These are phyloP conservation scores for Nylanderia fulva DNA, from an alignment of 1,140 invertebrate genomes.

Conservation along the genomic window DNA sequence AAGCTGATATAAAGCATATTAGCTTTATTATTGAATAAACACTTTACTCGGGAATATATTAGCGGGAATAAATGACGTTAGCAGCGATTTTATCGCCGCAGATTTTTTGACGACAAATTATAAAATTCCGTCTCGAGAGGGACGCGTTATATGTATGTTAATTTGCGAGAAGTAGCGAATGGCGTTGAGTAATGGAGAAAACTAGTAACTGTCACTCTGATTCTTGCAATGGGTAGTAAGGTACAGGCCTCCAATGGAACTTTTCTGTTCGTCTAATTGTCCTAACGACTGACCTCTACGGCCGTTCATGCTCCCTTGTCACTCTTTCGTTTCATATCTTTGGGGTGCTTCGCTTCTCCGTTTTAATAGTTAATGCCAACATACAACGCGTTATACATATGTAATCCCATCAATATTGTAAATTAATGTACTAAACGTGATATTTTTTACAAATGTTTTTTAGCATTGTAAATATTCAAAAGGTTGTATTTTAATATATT, in stretches of 20 bases:
- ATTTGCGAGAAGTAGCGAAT: constrained; percentile 39
- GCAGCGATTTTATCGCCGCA: not conserved
- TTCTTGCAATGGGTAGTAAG: constrained; percentile 56
- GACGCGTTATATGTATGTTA: constrained; percentile 56
- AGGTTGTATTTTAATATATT: not conserved
- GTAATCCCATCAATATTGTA: not conserved
- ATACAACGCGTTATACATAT: not conserved
- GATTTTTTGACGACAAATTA: not conserved
- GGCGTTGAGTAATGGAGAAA: constrained; percentile 71
- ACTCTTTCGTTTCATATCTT: not conserved
- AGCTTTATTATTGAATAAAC: not conserved
- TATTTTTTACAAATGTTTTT: not conserved
- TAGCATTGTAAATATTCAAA: not conserved
- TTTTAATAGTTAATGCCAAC: not conserved
- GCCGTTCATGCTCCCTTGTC: constrained; percentile 38
- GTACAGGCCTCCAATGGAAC: constrained; percentile 66
- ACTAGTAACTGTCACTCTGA: constrained; percentile 71
- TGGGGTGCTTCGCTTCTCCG: not conserved
- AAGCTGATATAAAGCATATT: not conserved
- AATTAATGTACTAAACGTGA: not conserved
- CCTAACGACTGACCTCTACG: constrained; percentile 67
- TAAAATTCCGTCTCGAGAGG: not conserved
- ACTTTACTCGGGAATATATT: not conserved
- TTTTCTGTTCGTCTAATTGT: constrained; percentile 76
- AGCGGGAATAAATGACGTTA: constrained; percentile 20